Conservation (phyloP, 2,888 invertebrate genomes). For the Spodoptera picta region DNA sequence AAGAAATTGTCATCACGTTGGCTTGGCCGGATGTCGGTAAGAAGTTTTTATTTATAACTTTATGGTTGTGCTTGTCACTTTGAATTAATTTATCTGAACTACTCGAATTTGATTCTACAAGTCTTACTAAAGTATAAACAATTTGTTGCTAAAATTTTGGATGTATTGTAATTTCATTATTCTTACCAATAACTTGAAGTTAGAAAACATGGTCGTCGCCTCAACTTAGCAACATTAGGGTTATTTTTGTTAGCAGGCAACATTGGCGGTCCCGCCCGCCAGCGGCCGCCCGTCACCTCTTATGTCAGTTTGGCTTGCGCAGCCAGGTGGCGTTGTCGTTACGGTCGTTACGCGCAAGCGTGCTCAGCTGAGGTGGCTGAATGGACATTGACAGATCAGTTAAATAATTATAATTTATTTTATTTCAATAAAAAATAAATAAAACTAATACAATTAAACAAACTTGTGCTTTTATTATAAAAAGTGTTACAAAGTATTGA, state of each 20-base stretch:
- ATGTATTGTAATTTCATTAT: neutral
- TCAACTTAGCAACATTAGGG: constrained; percentile 55
- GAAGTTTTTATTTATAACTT: constrained; percentile 56
- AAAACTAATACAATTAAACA: constrained; percentile 61
- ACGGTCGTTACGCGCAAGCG: constrained; percentile 64
- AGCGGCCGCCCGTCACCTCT: constrained; percentile 53
- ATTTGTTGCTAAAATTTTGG: too few relatives aligned
- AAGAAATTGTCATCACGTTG: constrained; percentile 83
- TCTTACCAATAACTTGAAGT: neutral
- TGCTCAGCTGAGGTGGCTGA: constrained; percentile 69
- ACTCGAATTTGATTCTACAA: too few relatives aligned
- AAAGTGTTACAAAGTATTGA: constrained; percentile 70
- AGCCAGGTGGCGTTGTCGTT: constrained; percentile 73
- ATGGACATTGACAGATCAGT: constrained; percentile 76
- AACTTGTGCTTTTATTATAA: constrained; percentile 69
- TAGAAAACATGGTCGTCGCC: neutral
- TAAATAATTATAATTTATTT: constrained; percentile 66
- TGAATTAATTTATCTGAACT: constrained; percentile 8
- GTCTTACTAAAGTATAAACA: too few relatives aligned
- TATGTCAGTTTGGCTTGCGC: constrained; percentile 77
- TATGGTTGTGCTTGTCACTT: constrained; percentile 55
- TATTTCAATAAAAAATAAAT: constrained; percentile 63
- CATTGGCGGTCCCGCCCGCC: constrained; percentile 55
- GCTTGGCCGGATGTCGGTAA: constrained; percentile 62
- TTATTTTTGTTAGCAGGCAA: constrained; percentile 46